phyloP scores from a whole-genome alignment of 2,888 invertebrate species.

The Augiades crinisus region DNA sequence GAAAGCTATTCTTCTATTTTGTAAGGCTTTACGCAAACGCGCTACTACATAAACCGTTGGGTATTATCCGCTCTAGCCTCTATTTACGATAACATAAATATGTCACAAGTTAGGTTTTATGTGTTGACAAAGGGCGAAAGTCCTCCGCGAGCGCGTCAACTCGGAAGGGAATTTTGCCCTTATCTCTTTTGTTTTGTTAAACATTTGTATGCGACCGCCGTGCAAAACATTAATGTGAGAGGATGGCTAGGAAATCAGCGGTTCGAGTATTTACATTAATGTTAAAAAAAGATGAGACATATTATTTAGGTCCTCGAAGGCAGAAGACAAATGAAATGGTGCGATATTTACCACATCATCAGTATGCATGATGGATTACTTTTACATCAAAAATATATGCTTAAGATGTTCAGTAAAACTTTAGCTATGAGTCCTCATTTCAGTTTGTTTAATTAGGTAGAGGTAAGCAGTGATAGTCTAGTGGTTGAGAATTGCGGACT shows the following conservation, averaged over 20 bases:
- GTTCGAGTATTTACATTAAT: too few relatives aligned
- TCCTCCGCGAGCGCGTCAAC: conserved; percentile 9
- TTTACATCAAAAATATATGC: too few relatives aligned
- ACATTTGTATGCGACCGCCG: conserved; percentile 54
- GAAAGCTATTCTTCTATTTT: background rate
- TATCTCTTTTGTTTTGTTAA: conserved; percentile 45
- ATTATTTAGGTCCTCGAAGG: too few relatives aligned
- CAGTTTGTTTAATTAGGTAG: too few relatives aligned
- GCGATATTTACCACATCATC: too few relatives aligned
- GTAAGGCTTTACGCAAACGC: background rate
- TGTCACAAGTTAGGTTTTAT: conserved; percentile 27
- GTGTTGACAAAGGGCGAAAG: conserved; percentile 21
- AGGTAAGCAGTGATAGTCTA: too few relatives aligned
- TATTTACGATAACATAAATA: conserved; percentile 23
- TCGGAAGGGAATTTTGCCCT: conserved; percentile 34
- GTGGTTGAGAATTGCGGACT: too few relatives aligned
- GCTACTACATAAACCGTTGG: conserved; percentile 7
- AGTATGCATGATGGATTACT: too few relatives aligned
- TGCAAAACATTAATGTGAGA: conserved; percentile 47
- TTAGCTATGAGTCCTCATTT: too few relatives aligned
- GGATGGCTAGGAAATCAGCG: conserved; percentile 31
- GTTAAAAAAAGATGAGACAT: too few relatives aligned
- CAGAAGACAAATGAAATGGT: too few relatives aligned
- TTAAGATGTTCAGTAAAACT: too few relatives aligned
- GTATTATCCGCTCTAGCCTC: conserved; percentile 11